Evolutionary conservation across 2,888 invertebrate species (phyloP), one percentile per base, ranked within the genome.

Genomic region (Macropis europaea): DNA sequence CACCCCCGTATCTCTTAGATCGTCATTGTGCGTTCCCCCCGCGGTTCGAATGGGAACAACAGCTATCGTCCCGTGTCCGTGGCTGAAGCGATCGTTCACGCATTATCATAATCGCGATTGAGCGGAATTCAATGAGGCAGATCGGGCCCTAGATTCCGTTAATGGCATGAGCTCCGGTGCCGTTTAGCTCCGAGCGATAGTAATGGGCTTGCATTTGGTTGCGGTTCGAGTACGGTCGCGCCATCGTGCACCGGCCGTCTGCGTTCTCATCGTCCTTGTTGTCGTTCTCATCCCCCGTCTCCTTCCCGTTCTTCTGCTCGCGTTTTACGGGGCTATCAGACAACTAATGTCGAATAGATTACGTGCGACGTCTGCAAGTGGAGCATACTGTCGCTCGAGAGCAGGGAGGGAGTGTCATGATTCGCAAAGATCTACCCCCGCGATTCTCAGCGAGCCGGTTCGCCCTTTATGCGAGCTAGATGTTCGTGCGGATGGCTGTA

Each of bases 241-340:
- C 61, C 66, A 38, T 57, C 66, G 64, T 53, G 53, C 63, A 45
- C 50, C 61, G 34, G 43, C 34, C 32, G n/a, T 13, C 61, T 9
- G 13, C 34, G 30, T 45, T 47, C 17, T 30, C 47, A 38, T 68
- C 57, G 53, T 50, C 15, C n/a, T 69, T 40, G 28, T 67, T 61
- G 30, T 70, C 38, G 17, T 17, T 13, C 50, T 40, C 50, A 30
- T 67, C 36, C 11, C 13, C 34, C 50, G 15, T 45, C 13, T 48
- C 4, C 43, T 26, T 40, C 45, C 22, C 26, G 38, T 36, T n/a
- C 17, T 22, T 15, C 17, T 38, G 19, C 45, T n/a, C 59, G 74
- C 75, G 78, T 82, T 85, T 84, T 83, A 85, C 82, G 80, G 79
- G 77, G 82, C 78, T 77, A 85, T 84, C 83, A 74, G 79, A 80